These are phyloP conservation scores for Rhabdomys pumilio DNA, from an alignment of 2,797 vertebrate genomes.

Conservation along the genomic window DNA sequence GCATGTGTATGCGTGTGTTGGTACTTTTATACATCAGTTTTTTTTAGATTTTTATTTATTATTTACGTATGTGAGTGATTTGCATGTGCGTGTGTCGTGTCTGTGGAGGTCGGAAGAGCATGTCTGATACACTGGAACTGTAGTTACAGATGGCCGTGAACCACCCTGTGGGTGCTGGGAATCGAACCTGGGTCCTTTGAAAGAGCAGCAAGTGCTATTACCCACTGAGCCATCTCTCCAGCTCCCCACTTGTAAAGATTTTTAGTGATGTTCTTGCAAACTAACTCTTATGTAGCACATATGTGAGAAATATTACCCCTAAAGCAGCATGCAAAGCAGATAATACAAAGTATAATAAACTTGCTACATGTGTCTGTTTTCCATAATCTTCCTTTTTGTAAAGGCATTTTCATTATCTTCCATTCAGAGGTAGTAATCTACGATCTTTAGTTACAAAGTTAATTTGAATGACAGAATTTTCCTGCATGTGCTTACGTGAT, in stretches of 20 bases:
- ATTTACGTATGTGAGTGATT: not conserved
- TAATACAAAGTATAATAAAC: conserved; percentile 59
- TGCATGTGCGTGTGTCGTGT: not conserved
- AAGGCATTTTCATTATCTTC: conserved; percentile 53
- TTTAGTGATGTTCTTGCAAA: conserved; percentile 71
- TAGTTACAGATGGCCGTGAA: not conserved
- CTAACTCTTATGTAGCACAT: conserved; percentile 39
- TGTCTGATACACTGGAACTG: not conserved
- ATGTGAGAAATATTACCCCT: conserved; percentile 20
- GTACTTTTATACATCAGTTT: conserved; percentile 28
- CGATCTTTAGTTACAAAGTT: conserved; percentile 73
- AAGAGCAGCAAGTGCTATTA: not conserved
- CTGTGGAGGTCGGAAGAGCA: not conserved
- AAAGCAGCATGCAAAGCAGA: not conserved
- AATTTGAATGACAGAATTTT: conserved; percentile 79
- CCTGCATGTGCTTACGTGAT: conserved; percentile 88
- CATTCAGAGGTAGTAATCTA: conserved; percentile 58
- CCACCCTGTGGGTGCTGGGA: not conserved
- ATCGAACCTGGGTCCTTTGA: not conserved
- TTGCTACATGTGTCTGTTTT: conserved; percentile 68
- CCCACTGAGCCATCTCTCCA: not conserved
- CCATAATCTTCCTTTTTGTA: conserved; percentile 74
- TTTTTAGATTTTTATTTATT: conserved; percentile 56
- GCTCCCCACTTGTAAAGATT: conserved; percentile 11
- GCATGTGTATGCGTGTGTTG: not conserved